Evolutionary conservation across 2,113 vertebrate genomes (phyloP).

Genomic region (Channa argus): DNA sequence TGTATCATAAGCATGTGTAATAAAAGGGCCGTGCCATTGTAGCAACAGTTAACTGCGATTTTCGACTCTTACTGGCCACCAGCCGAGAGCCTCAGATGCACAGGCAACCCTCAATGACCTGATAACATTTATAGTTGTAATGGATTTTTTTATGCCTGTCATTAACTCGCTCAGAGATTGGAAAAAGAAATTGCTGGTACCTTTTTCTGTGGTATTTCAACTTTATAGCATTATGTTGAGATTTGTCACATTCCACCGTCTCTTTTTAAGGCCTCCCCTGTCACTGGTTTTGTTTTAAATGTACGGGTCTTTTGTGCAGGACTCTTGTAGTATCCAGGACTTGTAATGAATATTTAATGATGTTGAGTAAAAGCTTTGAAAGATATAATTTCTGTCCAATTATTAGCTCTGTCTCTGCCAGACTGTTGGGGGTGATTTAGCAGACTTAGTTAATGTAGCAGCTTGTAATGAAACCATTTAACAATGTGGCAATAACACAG

Average conservation of each 20-base stretch:
- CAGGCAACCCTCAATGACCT: slow-evolving; percentile 76
- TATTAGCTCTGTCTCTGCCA: slow-evolving; percentile 69
- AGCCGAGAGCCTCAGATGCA: slow-evolving; percentile 62
- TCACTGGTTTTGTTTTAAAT: slow-evolving; percentile 76
- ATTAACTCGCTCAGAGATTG: slow-evolving; percentile 83
- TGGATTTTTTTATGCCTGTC: slow-evolving; percentile 88
- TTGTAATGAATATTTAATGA: slow-evolving; percentile 79
- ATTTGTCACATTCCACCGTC: slow-evolving; percentile 84
- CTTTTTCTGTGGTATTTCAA: slow-evolving; percentile 86
- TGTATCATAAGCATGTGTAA: slow-evolving; percentile 27
- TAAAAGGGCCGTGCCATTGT: slow-evolving; percentile 34
- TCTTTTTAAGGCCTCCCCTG: slow-evolving; percentile 78
- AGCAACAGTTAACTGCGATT: slow-evolving; percentile 59
- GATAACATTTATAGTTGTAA: slow-evolving; percentile 89
- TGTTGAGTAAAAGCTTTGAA: slow-evolving; percentile 75
- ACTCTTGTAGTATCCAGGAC: slow-evolving; percentile 60
- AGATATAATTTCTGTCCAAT: slow-evolving; percentile 75
- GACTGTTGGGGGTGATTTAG: slow-evolving; percentile 73
- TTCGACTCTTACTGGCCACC: slow-evolving; percentile 54
- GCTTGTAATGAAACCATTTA: slow-evolving; percentile 67
- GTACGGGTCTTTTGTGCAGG: slow-evolving; percentile 66
- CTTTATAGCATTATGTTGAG: slow-evolving; percentile 86
- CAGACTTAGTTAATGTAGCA: slow-evolving; percentile 67
- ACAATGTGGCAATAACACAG: slow-evolving; percentile 45
- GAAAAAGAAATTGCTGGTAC: slow-evolving; percentile 81